Evolutionary conservation across 2,888 invertebrate species (phyloP).

Genomic region (Nephrotoma appendiculata): DNA sequence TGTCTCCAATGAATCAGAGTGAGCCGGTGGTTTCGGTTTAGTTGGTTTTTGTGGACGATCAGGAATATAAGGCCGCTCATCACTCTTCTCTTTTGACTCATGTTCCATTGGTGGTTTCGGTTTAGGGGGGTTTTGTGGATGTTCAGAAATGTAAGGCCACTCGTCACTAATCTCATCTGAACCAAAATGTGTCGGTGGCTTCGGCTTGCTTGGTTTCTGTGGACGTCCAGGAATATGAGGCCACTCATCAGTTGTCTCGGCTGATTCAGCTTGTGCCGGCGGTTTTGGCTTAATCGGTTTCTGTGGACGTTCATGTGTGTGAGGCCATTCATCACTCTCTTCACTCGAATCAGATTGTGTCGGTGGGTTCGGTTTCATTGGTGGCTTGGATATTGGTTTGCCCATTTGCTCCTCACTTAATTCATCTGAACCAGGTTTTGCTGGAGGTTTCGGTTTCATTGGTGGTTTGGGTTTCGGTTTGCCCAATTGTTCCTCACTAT

Average conservation of each 20-base stretch:
- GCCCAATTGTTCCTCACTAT: too few species aligned
- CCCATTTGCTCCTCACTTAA: too few species aligned
- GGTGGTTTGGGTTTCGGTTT: too few species aligned
- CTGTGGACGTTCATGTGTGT: too few species aligned
- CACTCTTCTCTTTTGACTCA: not conserved
- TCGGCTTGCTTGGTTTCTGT: not conserved
- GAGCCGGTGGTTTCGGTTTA: not conserved
- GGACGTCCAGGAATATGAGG: not conserved
- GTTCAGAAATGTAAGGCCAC: not conserved
- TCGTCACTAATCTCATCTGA: not conserved
- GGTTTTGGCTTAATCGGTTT: too few species aligned
- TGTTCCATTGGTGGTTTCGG: not conserved
- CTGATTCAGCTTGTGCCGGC: too few species aligned
- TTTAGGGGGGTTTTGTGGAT: not conserved
- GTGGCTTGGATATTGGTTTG: too few species aligned
- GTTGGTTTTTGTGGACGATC: not conserved
- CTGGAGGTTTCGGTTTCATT: too few species aligned
- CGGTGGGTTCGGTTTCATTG: too few species aligned
- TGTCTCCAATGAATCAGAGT: not conserved
- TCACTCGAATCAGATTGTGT: too few species aligned
- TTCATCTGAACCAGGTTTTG: too few species aligned
- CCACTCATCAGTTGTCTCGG: not conserved
- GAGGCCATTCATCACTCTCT: too few species aligned
- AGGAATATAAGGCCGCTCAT: not conserved
- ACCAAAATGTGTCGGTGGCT: not conserved